These are phyloP conservation scores for Phenganax marumi DNA, from an alignment of 92 coral and sea anemone genomes.

Conservation along the genomic window DNA sequence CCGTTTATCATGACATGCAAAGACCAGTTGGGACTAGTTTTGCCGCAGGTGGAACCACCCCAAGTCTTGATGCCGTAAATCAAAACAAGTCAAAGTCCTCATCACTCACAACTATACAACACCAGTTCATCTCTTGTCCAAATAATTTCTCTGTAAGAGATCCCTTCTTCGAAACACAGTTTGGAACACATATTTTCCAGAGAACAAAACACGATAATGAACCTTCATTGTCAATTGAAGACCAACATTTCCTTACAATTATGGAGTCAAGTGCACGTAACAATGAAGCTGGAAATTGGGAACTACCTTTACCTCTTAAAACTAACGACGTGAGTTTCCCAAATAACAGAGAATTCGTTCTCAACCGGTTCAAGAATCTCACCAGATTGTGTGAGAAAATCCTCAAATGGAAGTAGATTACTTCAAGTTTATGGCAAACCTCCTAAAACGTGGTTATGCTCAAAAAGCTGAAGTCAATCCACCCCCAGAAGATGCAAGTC, in stretches of 20 bases:
- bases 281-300: conserved; percentile 44
- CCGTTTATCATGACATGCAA: background rate
- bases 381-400: conserved; percentile 40
- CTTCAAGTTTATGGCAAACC: conserved; percentile 36
- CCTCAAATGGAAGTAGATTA: conserved; percentile 27
- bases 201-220: conserved; percentile 6
- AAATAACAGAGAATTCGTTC: conserved; percentile 41
- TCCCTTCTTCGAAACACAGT: background rate
- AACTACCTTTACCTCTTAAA: conserved; percentile 48
- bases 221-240: conserved; percentile 40
- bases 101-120: background rate
- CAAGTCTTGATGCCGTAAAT: background rate
- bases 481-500: background rate
- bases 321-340: conserved; percentile 11
- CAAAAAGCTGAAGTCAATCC: conserved; percentile 22
- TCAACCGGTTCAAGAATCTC: conserved; percentile 19
- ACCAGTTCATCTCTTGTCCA: background rate
- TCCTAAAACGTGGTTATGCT: conserved; percentile 40
- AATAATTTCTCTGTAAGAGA: background rate
- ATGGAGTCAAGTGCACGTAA: conserved; percentile 23
- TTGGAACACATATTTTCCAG: background rate
- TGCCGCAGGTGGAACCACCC: background rate
- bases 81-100: background rate
- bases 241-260: conserved; percentile 33
- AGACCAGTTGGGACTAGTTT: background rate